These are phyloP conservation scores for Coturnix japonica DNA, from an alignment of 2,113 vertebrate species.

Conservation along the genomic window DNA sequence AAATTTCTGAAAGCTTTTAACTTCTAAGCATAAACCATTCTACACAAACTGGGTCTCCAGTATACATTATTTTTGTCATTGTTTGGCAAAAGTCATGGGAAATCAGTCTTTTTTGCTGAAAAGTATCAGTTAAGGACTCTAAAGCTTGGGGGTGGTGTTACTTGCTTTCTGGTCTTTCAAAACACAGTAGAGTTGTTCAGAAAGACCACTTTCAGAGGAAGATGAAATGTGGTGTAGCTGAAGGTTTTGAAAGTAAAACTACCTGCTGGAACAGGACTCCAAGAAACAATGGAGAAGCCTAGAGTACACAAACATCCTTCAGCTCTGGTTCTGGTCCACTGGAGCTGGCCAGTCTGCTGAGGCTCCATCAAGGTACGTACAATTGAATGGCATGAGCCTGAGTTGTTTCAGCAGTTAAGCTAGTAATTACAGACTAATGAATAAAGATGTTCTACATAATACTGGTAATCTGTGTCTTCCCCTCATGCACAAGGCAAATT, in stretches of 20 bases:
- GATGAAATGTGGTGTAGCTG: not conserved
- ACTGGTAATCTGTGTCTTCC: not conserved
- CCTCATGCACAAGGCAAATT: not conserved
- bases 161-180: not conserved
- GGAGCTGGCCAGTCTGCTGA: not conserved
- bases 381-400: accelerated
- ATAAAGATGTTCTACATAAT: not conserved
- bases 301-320: not conserved
- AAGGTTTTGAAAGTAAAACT: not conserved
- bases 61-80: not conserved
- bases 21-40: not conserved
- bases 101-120: not conserved
- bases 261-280: not conserved
- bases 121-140: not conserved
- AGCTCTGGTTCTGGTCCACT: not conserved
- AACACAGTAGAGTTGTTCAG: not conserved
- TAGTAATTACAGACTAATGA: not conserved
- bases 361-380: accelerated
- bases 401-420: not conserved
- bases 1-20: not conserved
- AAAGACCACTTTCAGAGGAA: not conserved
- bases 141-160: accelerated
- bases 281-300: not conserved
- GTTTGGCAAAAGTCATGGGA: not conserved
- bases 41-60: not conserved